phyloP scores from a whole-genome alignment of 2,797 vertebrate genomes.

The Rhodeus uyekii region DNA sequence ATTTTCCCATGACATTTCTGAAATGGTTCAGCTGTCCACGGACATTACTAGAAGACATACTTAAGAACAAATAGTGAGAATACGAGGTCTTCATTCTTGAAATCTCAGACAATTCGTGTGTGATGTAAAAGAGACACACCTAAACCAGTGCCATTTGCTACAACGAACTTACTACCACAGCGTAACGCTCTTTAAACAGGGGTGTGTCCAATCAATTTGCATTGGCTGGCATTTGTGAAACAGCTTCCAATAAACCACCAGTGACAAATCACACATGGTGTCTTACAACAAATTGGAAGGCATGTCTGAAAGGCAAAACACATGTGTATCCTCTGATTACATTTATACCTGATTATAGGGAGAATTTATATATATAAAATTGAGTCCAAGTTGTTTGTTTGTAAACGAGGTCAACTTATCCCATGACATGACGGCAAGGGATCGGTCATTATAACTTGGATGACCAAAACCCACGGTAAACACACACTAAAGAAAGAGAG shows the following conservation, averaged over 20 bases:
- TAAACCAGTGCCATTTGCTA: background rate
- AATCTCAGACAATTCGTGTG: background rate
- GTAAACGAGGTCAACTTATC: slow-evolving; percentile 27
- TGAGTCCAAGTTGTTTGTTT: background rate
- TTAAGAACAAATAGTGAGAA: background rate
- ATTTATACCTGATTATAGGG: no score
- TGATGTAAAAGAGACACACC: background rate
- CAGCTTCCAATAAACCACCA: background rate
- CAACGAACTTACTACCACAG: background rate
- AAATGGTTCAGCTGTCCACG: background rate
- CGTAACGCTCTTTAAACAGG: background rate
- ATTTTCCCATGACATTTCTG: background rate
- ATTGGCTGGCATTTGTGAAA: background rate
- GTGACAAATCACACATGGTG: background rate
- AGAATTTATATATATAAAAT: background rate
- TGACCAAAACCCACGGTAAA: background rate
- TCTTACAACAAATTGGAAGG: background rate
- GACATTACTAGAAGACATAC: background rate
- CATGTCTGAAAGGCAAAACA: background rate
- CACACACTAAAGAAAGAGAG: slow-evolving; percentile 1
- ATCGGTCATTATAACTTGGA: slow-evolving; percentile 16
- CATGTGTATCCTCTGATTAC: background rate
- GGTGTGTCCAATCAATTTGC: background rate
- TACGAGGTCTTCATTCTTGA: background rate
- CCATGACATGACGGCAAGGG: slow-evolving; percentile 19